Conservation (phyloP, 2,888 invertebrate species). For the Apamea crenata region DNA sequence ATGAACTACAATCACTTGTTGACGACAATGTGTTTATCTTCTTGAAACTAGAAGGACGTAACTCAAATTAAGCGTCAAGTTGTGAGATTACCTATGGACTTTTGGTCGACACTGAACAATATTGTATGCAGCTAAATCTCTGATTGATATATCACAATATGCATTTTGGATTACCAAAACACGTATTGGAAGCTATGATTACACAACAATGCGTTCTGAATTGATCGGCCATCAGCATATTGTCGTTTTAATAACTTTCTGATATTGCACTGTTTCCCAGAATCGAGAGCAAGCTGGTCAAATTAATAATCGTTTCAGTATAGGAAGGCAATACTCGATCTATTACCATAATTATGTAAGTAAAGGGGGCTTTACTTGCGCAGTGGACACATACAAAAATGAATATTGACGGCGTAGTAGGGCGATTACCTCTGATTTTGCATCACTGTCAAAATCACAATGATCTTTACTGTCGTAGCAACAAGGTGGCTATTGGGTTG, state of each 20-base stretch:
- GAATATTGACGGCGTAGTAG: no score
- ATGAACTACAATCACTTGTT: no score
- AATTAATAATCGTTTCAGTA: neutral
- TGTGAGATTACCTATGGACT: no score
- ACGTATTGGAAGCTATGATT: neutral
- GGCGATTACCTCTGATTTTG: no score
- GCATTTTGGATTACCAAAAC: slow-evolving; percentile 1
- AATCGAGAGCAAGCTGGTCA: neutral
- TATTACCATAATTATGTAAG: neutral
- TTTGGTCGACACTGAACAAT: no score
- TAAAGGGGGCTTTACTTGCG: neutral
- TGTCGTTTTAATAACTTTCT: neutral
- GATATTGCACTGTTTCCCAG: neutral
- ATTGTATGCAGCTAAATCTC: neutral
- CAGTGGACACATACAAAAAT: no score
- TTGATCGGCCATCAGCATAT: neutral
- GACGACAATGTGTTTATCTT: no score
- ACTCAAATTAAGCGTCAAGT: no score
- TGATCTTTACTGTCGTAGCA: no score
- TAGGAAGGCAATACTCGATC: neutral
- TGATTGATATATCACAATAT: slow-evolving; percentile 3
- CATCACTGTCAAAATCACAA: no score
- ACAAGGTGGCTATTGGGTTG: no score
- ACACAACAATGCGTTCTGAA: neutral
- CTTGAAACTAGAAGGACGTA: no score